Base-by-base conservation (phyloP, 1,140 invertebrate genomes). In the Ooceraea biroi region DNA sequence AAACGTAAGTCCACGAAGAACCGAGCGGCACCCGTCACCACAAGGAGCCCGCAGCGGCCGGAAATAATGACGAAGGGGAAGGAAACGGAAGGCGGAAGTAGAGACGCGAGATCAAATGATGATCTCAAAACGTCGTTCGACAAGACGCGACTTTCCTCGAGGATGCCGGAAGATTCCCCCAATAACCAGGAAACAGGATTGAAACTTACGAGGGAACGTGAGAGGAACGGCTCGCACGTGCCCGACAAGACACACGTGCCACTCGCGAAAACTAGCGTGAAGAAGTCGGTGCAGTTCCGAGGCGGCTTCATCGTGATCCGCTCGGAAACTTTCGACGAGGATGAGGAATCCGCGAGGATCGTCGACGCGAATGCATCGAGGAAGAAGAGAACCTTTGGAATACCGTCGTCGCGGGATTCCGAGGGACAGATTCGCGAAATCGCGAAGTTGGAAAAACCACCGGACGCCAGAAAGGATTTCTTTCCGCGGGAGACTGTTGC, bases 271-370 rank as follows among this genome's bases (percentile, higher is more conserved):
- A 14, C 19, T 17, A 84, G 90, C 19, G 68, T 77, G 8, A 93
- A 87, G 73, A 94, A 93, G 69, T 91, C 89, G 48, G 92, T 94
- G 76, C 91, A 93, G 76, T 93, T 94, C 63, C 85, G 92, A 82
- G 90, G 84, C 87, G 91, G 86, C 25, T 91, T 87, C 68, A 91
- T 87, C 25, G 84, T 91, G 57, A 89, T 89, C 80, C 65, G 85
- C 44, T 36, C 69, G 19, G 60, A 14, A 68, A 68, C 30, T 88
- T 74, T 68, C 22, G 55, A 57, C 14, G 52, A 84, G 0, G 30
- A 82, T 10, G 57, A 7, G 7, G 7, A 46, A 12, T 50, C 82
- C 55, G 4, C 11, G 22, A 52, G 12, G 44, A 76, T 4, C n/a
- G 44, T 27, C 46, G 19, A 61, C n/a, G 58, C 22, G 8, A 71